phyloP scores from a whole-genome alignment of 2,888 invertebrate species.

The Drosophila kanekoi region DNA sequence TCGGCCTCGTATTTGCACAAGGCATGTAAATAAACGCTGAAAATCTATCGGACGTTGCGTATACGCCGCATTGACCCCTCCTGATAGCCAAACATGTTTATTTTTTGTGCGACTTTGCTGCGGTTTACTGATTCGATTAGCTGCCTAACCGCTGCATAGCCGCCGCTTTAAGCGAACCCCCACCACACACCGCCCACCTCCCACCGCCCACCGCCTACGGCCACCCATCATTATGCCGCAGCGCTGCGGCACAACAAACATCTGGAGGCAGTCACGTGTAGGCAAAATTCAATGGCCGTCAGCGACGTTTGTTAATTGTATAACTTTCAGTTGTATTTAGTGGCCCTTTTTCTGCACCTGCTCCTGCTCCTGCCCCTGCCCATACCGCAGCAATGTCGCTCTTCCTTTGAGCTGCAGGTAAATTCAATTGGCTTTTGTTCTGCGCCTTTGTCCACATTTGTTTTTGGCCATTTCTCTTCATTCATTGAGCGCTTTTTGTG shows the following conservation, averaged over 20 bases:
- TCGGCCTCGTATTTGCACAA: constrained; percentile 6
- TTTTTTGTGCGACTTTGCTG: constrained; percentile 41
- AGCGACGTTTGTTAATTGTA: constrained; percentile 44
- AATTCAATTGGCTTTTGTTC: constrained; percentile 41
- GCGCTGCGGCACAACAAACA: constrained; percentile 15
- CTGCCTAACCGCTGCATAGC: constrained; percentile 40
- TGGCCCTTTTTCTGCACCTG: neutral
- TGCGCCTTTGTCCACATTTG: constrained; percentile 14
- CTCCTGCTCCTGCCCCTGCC: neutral
- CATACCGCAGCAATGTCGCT: neutral
- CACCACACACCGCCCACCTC: neutral
- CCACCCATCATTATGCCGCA: constrained; percentile 11
- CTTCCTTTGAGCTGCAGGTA: constrained; percentile 3
- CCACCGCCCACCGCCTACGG: neutral
- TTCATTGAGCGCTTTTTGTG: constrained; percentile 17
- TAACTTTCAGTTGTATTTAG: constrained; percentile 16
- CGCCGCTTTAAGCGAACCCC: neutral
- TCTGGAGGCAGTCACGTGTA: constrained; percentile 38
- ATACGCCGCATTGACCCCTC: constrained; percentile 19
- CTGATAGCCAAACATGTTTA: constrained; percentile 25
- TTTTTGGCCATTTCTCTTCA: constrained; percentile 17
- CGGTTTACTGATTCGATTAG: constrained; percentile 71
- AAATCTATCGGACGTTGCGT: constrained; percentile 25
- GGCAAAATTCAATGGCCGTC: constrained; percentile 22
- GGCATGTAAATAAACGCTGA: constrained; percentile 28